Conservation (phyloP, 2,797 vertebrate genomes). For the Lagorchestes hirsutus region DNA sequence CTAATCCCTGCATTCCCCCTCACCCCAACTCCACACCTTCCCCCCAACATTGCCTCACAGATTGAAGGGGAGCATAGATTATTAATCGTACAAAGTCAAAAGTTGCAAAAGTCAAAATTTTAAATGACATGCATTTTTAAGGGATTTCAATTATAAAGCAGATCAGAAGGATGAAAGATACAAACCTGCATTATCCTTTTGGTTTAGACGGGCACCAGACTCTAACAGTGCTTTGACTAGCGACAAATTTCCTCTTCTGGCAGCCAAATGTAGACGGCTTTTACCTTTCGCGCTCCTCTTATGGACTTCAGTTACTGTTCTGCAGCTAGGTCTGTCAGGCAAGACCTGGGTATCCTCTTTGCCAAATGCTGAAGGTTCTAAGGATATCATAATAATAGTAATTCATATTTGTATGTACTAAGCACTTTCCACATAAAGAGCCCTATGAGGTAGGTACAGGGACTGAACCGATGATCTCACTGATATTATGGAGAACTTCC, state of each 20-base stretch:
- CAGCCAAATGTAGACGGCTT: conserved; percentile 88
- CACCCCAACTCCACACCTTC: background rate
- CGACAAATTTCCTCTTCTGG: conserved; percentile 85
- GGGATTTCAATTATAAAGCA: conserved; percentile 57
- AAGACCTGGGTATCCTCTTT: conserved; percentile 60
- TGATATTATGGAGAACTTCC: background rate
- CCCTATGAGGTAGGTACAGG: background rate
- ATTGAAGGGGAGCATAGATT: background rate
- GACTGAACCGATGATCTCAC: background rate
- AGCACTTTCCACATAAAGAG: conserved; percentile 30
- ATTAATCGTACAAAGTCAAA: background rate
- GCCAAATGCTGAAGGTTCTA: conserved; percentile 59
- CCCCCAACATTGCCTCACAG: background rate
- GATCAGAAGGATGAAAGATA: conserved; percentile 51
- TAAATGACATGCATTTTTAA: conserved; percentile 47
- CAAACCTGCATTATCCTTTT: conserved; percentile 90
- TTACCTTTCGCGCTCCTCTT: conserved; percentile 86
- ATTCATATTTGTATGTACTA: conserved; percentile 20
- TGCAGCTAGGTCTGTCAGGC: conserved; percentile 40
- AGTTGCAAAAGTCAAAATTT: conserved; percentile 3
- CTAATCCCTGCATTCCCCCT: background rate
- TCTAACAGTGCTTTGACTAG: conserved; percentile 86
- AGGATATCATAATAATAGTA: conserved; percentile 55
- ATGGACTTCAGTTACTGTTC: conserved; percentile 60
- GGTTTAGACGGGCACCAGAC: conserved; percentile 88